phyloP scores from a whole-genome alignment of 2,797 vertebrate genomes.

The Scolopax rusticola region DNA sequence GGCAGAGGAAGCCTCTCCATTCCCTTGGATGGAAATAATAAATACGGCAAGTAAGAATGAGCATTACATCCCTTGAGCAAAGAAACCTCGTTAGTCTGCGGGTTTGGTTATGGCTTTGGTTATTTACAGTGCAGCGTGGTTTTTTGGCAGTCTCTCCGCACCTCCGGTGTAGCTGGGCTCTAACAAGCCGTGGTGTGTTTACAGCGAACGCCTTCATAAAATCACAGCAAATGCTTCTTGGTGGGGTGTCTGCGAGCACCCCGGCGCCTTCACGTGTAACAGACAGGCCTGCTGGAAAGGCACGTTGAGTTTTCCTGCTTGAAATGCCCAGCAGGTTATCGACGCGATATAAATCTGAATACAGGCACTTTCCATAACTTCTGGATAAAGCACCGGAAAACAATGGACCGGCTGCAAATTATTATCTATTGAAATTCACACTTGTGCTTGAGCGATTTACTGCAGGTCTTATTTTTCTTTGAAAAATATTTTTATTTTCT shows the following conservation, averaged over 20 bases:
- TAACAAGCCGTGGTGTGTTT: rapidly evolving
- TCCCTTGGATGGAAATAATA: not conserved
- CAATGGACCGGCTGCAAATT: not conserved
- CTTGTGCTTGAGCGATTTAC: not conserved
- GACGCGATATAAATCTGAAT: not conserved
- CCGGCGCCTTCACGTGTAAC: rapidly evolving
- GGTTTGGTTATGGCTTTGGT: not conserved
- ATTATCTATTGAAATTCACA: not conserved
- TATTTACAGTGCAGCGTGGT: not conserved
- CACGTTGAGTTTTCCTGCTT: not conserved
- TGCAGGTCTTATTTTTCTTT: not conserved
- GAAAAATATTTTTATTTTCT: not conserved
- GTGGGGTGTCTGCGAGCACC: not conserved
- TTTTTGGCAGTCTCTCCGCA: not conserved
- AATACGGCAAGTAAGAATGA: rapidly evolving
- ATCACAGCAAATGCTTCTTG: not conserved
- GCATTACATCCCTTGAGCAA: not conserved
- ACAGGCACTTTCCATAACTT: not conserved
- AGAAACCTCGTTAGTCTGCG: not conserved
- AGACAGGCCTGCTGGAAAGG: not conserved
- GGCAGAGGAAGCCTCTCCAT: not conserved
- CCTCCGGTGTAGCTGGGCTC: rapidly evolving
- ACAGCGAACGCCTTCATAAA: rapidly evolving
- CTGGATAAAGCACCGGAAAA: not conserved
- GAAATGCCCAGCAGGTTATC: not conserved